Conservation (phyloP, 2,113 vertebrate species). For the Rhabdomys dilectus region DNA sequence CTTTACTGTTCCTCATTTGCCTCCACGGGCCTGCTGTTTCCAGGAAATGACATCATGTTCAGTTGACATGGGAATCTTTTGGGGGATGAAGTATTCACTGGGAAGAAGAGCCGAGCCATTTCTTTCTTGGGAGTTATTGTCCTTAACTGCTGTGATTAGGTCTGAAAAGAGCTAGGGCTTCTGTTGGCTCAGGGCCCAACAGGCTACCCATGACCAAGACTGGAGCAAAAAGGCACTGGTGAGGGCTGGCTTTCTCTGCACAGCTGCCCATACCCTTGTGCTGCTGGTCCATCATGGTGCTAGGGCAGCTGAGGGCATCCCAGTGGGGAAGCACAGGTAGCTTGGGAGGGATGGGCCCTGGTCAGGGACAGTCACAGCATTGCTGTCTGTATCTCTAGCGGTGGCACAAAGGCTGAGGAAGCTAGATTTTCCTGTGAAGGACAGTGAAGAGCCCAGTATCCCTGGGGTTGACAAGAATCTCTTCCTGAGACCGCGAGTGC, state of each 20-base stretch:
- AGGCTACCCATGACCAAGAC: background rate
- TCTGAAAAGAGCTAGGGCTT: constrained; percentile 7
- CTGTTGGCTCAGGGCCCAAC: background rate
- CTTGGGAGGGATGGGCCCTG: background rate
- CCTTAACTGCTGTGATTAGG: background rate
- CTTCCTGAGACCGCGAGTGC: constrained; percentile 39
- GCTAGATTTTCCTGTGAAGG: constrained; percentile 65
- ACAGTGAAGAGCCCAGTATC: constrained; percentile 27
- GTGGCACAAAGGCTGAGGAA: constrained; percentile 72
- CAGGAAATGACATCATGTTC: constrained; percentile 58
- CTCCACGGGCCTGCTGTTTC: constrained; percentile 44
- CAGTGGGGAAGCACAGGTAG: background rate
- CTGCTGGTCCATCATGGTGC: fast-evolving
- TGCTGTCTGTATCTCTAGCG: constrained; percentile 53
- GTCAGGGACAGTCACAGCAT: background rate
- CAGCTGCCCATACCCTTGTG: too few relatives aligned
- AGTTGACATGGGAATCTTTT: constrained; percentile 54
- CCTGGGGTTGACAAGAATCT: constrained; percentile 53
- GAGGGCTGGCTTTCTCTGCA: background rate
- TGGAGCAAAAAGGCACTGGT: background rate
- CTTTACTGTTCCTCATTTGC: background rate
- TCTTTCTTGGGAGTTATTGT: constrained; percentile 33
- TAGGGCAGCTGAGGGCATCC: background rate
- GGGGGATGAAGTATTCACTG: constrained; percentile 54
- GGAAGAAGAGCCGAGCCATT: constrained; percentile 51